Evolutionary conservation across 2,888 invertebrate genomes (phyloP).

Genomic region (Leucophora obtusa): DNA sequence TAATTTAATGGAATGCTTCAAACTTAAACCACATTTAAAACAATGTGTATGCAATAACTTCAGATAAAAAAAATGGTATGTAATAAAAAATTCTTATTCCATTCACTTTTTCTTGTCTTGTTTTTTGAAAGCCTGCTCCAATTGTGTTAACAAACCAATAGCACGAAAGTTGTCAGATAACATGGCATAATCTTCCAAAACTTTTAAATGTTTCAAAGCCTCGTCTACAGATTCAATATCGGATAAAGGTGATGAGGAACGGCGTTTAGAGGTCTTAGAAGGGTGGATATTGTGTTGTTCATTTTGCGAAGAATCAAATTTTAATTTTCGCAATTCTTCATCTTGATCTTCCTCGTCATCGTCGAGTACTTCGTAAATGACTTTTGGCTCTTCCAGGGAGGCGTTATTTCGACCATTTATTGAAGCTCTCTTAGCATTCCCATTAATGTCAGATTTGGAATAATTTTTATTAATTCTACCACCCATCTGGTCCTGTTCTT

Average conservation of each 20-base stretch:
- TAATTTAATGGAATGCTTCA: conserved; percentile 6
- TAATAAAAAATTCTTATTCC: no score
- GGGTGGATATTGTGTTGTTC: background rate
- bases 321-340: conserved; percentile 42
- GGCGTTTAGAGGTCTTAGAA: conserved; percentile 15
- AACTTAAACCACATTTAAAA: conserved; percentile 46
- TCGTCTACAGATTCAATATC: conserved; percentile 66
- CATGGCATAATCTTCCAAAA: conserved; percentile 74
- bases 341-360: conserved; percentile 47
- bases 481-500: conserved; percentile 7
- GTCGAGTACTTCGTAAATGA: conserved; percentile 46
- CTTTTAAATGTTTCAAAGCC: conserved; percentile 69
- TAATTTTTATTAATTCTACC: no score
- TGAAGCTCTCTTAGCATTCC: conserved; percentile 19
- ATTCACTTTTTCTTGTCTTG: conserved; percentile 54
- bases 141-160: conserved; percentile 72
- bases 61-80: no score
- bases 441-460: conserved; percentile 40
- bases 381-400: conserved; percentile 31
- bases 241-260: conserved; percentile 34
- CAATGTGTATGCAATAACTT: conserved; percentile 18
- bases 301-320: background rate
- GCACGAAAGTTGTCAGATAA: conserved; percentile 73
- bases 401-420: conserved; percentile 23
- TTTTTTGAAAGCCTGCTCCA: conserved; percentile 71